Percentiles rank a stretch among this genome's conserved stretches.
phyloP scores from a whole-genome alignment of 2,888 invertebrate genomes.

The Ormyrus rosae region DNA sequence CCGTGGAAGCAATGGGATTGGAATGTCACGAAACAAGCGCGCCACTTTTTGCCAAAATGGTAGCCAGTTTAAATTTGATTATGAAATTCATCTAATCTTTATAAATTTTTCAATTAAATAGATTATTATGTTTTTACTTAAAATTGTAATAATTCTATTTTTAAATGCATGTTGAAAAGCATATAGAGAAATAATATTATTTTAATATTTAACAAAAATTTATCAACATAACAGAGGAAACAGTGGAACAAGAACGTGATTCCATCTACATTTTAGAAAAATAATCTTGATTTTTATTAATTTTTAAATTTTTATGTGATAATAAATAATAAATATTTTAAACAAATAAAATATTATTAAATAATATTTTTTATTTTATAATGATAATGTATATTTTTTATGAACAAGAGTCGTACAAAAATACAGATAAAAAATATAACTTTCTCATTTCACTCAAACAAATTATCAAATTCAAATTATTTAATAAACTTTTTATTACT shows the following conservation, averaged over 20 bases:
- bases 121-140: no score
- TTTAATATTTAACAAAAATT: neutral
- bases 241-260: neutral
- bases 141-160: no score
- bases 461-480: neutral
- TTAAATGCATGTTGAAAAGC: no score
- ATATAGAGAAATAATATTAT: no score
- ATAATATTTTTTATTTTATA: neutral
- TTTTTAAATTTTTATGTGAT: slow-evolving; percentile 4
- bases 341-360: slow-evolving; percentile 15
- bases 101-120: neutral
- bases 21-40: slow-evolving; percentile 31
- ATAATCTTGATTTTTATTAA: slow-evolving; percentile 12
- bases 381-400: neutral
- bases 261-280: slow-evolving; percentile 36
- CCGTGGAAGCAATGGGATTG: slow-evolving; percentile 43
- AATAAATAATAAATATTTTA: slow-evolving; percentile 26
- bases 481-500: slow-evolving; percentile 9
- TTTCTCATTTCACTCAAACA: no score
- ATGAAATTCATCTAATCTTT: neutral
- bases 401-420: neutral
- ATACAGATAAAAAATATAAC: neutral
- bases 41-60: slow-evolving; percentile 49
- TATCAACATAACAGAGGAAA: neutral
- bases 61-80: slow-evolving; percentile 27